phyloP scores from a whole-genome alignment of 2,888 invertebrate species.

The Trichacis sp. region DNA sequence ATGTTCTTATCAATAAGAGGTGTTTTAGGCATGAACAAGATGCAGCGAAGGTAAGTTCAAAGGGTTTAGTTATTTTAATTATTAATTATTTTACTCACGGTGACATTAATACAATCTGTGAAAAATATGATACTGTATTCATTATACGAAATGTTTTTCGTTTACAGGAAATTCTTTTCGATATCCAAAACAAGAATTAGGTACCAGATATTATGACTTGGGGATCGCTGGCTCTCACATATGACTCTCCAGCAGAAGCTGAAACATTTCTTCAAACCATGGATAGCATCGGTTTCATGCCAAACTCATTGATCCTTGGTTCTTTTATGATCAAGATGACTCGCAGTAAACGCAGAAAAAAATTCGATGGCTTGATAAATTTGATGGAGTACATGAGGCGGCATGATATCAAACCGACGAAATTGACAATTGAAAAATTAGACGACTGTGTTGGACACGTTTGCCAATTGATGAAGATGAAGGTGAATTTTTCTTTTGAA shows the following conservation, averaged over 20 bases:
- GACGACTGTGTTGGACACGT: constrained; percentile 70
- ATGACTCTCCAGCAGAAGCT: constrained; percentile 76
- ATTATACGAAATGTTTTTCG: constrained; percentile 4
- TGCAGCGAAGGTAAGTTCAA: constrained; percentile 72
- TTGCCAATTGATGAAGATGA: constrained; percentile 40
- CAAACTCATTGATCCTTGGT: constrained; percentile 82
- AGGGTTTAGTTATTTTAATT: too few species aligned
- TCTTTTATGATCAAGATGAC: constrained; percentile 78
- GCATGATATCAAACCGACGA: constrained; percentile 74
- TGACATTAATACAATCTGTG: too few species aligned
- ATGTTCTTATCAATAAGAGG: constrained; percentile 86
- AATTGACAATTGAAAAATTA: constrained; percentile 74
- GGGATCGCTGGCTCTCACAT: constrained; percentile 86
- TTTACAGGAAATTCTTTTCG: constrained; percentile 68
- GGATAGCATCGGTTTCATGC: constrained; percentile 74
- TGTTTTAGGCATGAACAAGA: constrained; percentile 78
- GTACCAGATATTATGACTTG: constrained; percentile 85
- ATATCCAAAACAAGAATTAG: constrained; percentile 70
- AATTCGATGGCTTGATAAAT: constrained; percentile 78
- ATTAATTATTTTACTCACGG: too few species aligned
- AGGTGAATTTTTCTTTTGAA: constrained; percentile 37
- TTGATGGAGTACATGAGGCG: constrained; percentile 77
- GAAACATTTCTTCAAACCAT: constrained; percentile 78
- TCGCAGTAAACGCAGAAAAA: constrained; percentile 69
- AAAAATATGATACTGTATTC: too few species aligned